Conservation (phyloP, 2,113 vertebrate species). For the Apus apus region DNA sequence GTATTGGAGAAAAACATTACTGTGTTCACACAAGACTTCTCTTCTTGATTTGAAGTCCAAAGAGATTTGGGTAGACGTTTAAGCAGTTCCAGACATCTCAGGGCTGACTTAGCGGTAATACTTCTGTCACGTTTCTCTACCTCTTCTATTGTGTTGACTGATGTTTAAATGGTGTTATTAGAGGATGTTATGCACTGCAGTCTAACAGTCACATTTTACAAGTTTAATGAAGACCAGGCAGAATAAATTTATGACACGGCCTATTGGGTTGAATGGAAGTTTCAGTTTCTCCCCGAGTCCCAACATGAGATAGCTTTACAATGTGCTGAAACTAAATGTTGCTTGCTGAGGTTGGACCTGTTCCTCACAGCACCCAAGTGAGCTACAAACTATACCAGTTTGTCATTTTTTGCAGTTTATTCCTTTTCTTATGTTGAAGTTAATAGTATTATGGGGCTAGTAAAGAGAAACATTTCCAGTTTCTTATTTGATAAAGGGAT, state of each 20-base stretch:
- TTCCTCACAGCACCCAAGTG: neutral
- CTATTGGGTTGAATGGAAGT: neutral
- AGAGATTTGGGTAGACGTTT: neutral
- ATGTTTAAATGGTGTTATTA: conserved; percentile 36
- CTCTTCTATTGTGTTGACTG: neutral
- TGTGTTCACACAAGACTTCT: neutral
- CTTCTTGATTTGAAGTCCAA: neutral
- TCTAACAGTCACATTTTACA: conserved; percentile 10
- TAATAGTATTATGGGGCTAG: neutral
- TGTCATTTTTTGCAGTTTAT: neutral
- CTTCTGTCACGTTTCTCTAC: neutral
- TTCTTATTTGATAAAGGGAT: neutral
- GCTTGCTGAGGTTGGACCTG: neutral
- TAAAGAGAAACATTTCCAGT: neutral
- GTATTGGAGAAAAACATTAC: neutral
- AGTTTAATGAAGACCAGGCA: conserved; percentile 31
- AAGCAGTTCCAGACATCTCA: conserved; percentile 29
- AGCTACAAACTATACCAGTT: neutral
- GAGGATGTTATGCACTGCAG: neutral
- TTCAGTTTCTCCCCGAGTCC: neutral
- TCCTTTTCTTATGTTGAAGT: neutral
- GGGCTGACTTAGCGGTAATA: conserved; percentile 12
- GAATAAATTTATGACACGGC: neutral
- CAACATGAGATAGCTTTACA: neutral
- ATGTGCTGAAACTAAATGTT: neutral